Evolutionary conservation across 2,888 invertebrate species (phyloP).

Genomic region (Callinectes sapidus): DNA sequence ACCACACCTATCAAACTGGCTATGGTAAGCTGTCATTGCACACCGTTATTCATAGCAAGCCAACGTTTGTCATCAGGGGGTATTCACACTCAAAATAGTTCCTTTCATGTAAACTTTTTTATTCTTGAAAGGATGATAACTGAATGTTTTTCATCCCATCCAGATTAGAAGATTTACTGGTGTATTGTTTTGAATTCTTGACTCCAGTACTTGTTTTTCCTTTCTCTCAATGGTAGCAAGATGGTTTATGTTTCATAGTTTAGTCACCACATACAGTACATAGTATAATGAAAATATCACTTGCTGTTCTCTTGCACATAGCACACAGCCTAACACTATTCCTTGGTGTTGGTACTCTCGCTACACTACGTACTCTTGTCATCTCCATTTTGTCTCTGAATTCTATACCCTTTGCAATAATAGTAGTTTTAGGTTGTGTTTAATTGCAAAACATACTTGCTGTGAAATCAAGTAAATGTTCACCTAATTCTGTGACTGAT

Average conservation of each 20-base stretch:
- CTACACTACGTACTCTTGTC: too few relatives aligned
- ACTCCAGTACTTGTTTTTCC: too few relatives aligned
- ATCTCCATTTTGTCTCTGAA: too few relatives aligned
- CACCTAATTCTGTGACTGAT: background rate
- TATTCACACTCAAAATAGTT: background rate
- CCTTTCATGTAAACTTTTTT: background rate
- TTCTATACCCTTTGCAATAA: background rate
- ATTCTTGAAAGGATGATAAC: background rate
- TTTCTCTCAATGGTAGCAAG: too few relatives aligned
- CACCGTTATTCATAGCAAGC: background rate
- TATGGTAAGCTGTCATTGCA: constrained; percentile 45
- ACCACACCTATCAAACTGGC: constrained; percentile 62
- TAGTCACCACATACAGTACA: too few relatives aligned
- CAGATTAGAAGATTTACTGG: too few relatives aligned
- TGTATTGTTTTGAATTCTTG: too few relatives aligned
- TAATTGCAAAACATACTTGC: background rate
- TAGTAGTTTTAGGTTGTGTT: background rate
- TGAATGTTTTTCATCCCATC: background rate
- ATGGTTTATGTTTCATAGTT: too few relatives aligned
- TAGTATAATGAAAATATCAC: too few relatives aligned
- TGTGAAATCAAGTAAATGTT: background rate
- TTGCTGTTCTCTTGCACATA: too few relatives aligned
- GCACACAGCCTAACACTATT: too few relatives aligned
- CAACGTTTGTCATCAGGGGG: background rate
- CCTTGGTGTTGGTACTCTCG: too few relatives aligned